Conservation (phyloP, 1,140 invertebrate species). For the Gryon sp. region DNA sequence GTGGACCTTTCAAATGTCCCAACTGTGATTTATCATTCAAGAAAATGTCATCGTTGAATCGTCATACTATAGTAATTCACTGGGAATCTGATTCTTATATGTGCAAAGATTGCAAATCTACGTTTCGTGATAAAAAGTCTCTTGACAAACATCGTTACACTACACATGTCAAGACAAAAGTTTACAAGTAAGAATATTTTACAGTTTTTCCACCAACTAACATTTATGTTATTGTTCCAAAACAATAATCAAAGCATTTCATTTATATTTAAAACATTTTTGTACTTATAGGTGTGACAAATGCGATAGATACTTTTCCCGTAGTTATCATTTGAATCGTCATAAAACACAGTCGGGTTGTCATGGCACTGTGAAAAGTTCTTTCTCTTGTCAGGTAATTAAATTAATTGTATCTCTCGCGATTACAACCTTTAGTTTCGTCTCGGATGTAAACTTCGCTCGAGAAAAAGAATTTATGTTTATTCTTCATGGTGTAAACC, state of each 20-base stretch:
- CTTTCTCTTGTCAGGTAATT: conserved; percentile 82
- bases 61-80: conserved; percentile 79
- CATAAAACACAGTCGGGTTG: conserved; percentile 87
- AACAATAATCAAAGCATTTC: too few relatives aligned
- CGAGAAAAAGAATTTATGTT: too few relatives aligned
- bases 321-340: conserved; percentile 87
- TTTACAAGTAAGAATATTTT: conserved; percentile 67
- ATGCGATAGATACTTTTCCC: conserved; percentile 85
- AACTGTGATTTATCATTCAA: conserved; percentile 80
- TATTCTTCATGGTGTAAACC: too few relatives aligned
- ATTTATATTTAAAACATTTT: conserved; percentile 69
- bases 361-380: conserved; percentile 81
- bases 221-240: too few relatives aligned
- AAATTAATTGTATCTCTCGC: too few relatives aligned
- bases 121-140: conserved; percentile 79
- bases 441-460: too few relatives aligned
- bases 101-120: conserved; percentile 78
- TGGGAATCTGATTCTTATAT: conserved; percentile 75
- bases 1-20: conserved; percentile 77
- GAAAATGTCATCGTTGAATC: conserved; percentile 77
- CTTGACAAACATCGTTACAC: conserved; percentile 80
- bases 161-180: conserved; percentile 70
- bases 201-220: conserved; percentile 35
- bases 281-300: conserved; percentile 81
- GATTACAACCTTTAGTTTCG: too few relatives aligned